These are phyloP conservation scores for Micromys minutus DNA, from an alignment of 2,113 vertebrate genomes.

Conservation along the genomic window DNA sequence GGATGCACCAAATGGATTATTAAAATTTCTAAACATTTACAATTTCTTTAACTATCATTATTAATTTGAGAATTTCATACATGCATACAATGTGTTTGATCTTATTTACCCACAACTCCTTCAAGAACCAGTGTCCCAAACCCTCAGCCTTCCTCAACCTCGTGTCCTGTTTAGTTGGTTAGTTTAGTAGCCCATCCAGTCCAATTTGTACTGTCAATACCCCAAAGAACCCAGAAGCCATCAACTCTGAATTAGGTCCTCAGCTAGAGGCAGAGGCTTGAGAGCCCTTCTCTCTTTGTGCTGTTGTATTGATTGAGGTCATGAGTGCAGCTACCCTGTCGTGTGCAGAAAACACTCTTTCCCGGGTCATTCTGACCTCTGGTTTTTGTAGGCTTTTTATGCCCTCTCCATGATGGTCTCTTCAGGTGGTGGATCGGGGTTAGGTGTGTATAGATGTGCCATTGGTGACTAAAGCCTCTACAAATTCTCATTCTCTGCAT, in stretches of 20 bases:
- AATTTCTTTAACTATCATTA: neutral
- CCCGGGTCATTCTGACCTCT: neutral
- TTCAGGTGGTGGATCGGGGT: neutral
- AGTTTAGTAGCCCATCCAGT: neutral
- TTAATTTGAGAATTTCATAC: neutral
- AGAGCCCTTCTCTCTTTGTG: neutral
- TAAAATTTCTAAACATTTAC: conserved; percentile 14
- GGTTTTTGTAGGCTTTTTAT: neutral
- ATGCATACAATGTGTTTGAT: neutral
- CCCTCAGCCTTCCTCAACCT: neutral
- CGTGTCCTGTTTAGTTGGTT: neutral
- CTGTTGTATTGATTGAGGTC: neutral
- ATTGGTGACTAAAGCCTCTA: neutral
- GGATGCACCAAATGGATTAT: neutral
- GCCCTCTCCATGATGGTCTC: neutral
- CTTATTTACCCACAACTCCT: neutral
- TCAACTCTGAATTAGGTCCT: neutral
- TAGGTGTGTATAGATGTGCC: neutral
- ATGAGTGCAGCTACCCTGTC: neutral
- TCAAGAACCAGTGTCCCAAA: no score
- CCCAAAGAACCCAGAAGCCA: neutral
- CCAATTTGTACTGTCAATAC: neutral
- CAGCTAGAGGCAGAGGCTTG: neutral
- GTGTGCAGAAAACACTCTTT: neutral
- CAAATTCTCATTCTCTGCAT: neutral